These are phyloP conservation scores for Subacronicta megacephala DNA, from an alignment of 2,888 invertebrate species.

Conservation along the genomic window DNA sequence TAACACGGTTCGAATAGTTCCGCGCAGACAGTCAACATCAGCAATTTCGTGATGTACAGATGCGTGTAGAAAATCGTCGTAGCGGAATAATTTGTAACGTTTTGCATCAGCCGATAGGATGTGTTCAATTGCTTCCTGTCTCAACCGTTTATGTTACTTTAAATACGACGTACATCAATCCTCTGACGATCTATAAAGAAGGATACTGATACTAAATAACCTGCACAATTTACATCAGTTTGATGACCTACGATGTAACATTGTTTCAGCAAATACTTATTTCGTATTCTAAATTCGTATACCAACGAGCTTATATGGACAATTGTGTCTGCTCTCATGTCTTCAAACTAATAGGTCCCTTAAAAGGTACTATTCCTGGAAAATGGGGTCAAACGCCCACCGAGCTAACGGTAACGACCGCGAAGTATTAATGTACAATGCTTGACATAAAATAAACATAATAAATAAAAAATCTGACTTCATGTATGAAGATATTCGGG, in stretches of 20 bases:
- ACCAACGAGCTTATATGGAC: conserved; percentile 66
- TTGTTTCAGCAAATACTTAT: conserved; percentile 25
- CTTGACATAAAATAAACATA: conserved; percentile 66
- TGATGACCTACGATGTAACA: conserved; percentile 41
- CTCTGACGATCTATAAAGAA: conserved; percentile 14
- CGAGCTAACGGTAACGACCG: conserved; percentile 71
- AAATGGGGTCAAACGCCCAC: conserved; percentile 77
- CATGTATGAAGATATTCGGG: conserved; percentile 37
- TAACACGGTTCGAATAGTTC: conserved; percentile 56
- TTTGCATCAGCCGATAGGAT: conserved; percentile 71
- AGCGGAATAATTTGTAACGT: conserved; percentile 70
- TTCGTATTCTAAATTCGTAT: conserved; percentile 54
- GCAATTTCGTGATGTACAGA: conserved; percentile 48
- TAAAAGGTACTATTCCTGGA: conserved; percentile 71
- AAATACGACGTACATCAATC: conserved; percentile 54
- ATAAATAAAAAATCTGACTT: conserved; percentile 56
- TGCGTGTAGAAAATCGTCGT: conserved; percentile 73
- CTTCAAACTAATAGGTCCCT: conserved; percentile 74
- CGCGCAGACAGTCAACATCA: conserved; percentile 46
- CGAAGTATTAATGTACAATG: conserved; percentile 67
- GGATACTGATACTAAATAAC: conserved; percentile 29
- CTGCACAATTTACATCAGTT: conserved; percentile 50
- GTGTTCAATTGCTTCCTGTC: conserved; percentile 70
- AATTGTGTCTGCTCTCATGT: conserved; percentile 67
- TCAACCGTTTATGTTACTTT: conserved; percentile 66